Evolutionary conservation across 2,113 vertebrate genomes (phyloP), one percentile per base, ranked within the genome.

Genomic region (Lucifuga dentata): DNA sequence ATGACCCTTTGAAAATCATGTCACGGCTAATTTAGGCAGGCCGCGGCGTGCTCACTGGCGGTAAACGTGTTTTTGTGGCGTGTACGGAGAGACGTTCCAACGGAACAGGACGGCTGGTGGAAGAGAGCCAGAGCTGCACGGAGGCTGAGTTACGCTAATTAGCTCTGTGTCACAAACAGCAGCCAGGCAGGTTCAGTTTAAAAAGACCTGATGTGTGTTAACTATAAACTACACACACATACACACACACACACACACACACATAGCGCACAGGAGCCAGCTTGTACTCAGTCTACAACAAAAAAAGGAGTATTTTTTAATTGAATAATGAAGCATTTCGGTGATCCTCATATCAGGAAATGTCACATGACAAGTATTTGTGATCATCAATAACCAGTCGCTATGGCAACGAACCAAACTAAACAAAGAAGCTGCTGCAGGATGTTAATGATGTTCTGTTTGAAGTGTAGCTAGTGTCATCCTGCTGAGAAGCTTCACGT

Each of bases 1-100:
- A 84, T 44, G 70, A 78, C 56, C 61, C 66, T 66, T 58, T 83
- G 77, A 79, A 81, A 82, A 68, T 74, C 72, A 29, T 79, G 80
- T 81, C 84, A 85, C 56, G 68, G 68, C 66, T 85, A 77, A 85
- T 85, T 88, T 83, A 74, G 71, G 60, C 74, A 57, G 40, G 44
- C 51, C 45, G 33, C 35, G 71, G 61, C 40, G 3, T 76, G n/a
- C 68, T 74, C 65, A 63, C 59, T 59, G 84, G 70, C 65, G 64
- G 81, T 74, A 76, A 81, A 83, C 33, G 71, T 66, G 72, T 83
- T 78, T 71, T 64, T 78, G 70, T 59, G 69, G 26, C 75, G 78
- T 5, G 79, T 63, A 70, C 66, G 78, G 60, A 53, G 57, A 75
- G 86, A 58, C 63, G 64, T 68, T 78, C 62, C 65, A 64, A 75